A percentile compares a stretch with the other conserved stretches of the same genome.
These are phyloP conservation scores for Heliconius congener DNA, from an alignment of 1,140 invertebrate species.

Conservation along the genomic window DNA sequence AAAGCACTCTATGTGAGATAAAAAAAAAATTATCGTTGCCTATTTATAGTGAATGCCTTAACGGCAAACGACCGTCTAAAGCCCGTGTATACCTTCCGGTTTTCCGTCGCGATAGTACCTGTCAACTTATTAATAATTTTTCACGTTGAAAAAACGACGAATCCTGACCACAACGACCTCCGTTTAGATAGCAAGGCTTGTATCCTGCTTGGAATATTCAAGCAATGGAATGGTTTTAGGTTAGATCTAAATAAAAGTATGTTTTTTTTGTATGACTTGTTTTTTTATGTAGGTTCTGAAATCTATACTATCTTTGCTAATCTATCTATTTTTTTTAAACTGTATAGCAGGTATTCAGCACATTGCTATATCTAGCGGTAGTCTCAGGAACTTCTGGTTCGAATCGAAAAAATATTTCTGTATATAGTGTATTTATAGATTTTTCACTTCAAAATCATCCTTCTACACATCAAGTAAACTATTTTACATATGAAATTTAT, in stretches of 20 bases:
- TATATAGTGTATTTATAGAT: too few relatives aligned
- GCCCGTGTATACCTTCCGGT: conserved; percentile 21
- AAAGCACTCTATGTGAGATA: background rate
- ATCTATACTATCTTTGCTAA: too few relatives aligned
- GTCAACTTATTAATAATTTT: conserved; percentile 26
- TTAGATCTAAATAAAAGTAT: background rate
- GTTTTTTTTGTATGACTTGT: background rate
- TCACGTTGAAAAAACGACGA: background rate
- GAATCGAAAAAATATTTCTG: too few relatives aligned
- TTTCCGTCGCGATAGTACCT: conserved; percentile 9
- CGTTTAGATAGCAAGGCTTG: conserved; percentile 17
- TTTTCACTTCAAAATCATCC: too few relatives aligned
- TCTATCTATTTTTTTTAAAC: too few relatives aligned
- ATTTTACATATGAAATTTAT: too few relatives aligned
- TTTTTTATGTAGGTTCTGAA: too few relatives aligned
- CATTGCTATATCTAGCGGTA: too few relatives aligned
- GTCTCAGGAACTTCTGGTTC: too few relatives aligned
- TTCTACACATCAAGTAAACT: too few relatives aligned
- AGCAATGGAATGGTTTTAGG: background rate
- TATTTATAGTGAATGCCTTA: conserved; percentile 15
- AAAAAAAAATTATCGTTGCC: conserved; percentile 14
- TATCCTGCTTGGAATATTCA: conserved; percentile 15
- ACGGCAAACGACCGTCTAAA: conserved; percentile 17
- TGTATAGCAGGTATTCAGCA: too few relatives aligned
- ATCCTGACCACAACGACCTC: conserved; percentile 13